Evolutionary conservation across 2,797 vertebrate species (phyloP), one percentile per base, ranked within the genome.

Genomic region (Aplochiton taeniatus): DNA sequence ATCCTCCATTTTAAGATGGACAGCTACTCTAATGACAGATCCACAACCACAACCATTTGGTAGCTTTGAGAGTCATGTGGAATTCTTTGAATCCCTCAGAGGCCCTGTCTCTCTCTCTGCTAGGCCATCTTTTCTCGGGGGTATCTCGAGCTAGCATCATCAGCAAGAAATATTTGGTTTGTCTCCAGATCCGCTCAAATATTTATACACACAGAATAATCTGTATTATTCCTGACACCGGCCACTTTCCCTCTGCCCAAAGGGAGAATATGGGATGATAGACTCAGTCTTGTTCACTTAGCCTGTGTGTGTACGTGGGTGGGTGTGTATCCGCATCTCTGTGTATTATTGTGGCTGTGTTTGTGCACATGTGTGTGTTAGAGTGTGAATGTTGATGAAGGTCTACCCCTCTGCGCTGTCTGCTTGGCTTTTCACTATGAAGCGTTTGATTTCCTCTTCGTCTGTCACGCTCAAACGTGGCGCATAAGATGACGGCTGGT

Each of bases 101-200:
- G 61, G 19, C 65, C 68, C 52, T 48, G 11, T 31, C 31, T 58
- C 62, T 58, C 72, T 63, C 65, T 45, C 59, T 70, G 62, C 44
- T 31, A 31, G 31, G 3, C 31, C 31, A 3, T 31, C 31, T 31
- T 31, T 31, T 31, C 31, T 31, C 31, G 51, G 9, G 12, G 74
- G 50, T 76, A 63, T 79, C 86, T 72, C 77, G 6, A 56, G 80
- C 75, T 84, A 82, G 67, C 68, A 41, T 72, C 78, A 83, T 83
- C 78, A 73, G 81, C 76, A 64, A 72, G 66, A 85, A 78, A 76
- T 83, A 84, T 84, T 86, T 84, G 80, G 80, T 81, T 61, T 83
- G 82, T 68, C 65, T 72, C 65, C 72, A 66, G 68, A 73, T 79
- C 74, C 76, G 74, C 74, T 80, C 11, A 68, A 85, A 87, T 87